Conservation (phyloP, 2,113 vertebrate species). For the Coptodon rendalli region DNA sequence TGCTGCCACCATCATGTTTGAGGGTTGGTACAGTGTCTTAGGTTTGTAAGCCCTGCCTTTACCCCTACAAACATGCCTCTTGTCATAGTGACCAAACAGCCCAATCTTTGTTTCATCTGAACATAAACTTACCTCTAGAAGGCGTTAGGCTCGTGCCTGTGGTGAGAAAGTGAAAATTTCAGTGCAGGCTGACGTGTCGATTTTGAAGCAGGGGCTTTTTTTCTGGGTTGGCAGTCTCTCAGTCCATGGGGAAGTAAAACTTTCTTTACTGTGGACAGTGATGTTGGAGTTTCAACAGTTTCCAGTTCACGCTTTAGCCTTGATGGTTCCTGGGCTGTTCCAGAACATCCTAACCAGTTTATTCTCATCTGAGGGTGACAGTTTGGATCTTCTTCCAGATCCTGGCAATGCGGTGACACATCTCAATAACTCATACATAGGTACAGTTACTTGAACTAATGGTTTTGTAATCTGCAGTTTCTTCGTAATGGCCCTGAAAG, state of each 20-base stretch:
- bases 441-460: not conserved
- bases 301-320: fast-evolving
- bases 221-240: not conserved
- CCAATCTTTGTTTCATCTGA: not conserved
- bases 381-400: not conserved
- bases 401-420: not conserved
- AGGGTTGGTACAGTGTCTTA: not conserved
- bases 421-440: not conserved
- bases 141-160: not conserved
- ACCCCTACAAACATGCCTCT: not conserved
- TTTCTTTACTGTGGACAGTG: not conserved
- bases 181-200: fast-evolving
- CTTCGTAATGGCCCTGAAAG: not conserved
- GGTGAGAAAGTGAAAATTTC: not conserved
- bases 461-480: not conserved
- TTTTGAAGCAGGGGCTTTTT: not conserved
- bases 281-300: not conserved
- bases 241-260: not conserved
- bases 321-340: fast-evolving
- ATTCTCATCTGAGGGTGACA: not conserved
- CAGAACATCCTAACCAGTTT: not conserved
- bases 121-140: fast-evolving
- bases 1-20: not conserved
- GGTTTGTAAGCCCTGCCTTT: not conserved
- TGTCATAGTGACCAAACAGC: not conserved